A percentile compares a stretch with the other conserved stretches of the same genome.
Conservation (phyloP, 1,140 invertebrate species). For the Scaptomyza pallida region DNA sequence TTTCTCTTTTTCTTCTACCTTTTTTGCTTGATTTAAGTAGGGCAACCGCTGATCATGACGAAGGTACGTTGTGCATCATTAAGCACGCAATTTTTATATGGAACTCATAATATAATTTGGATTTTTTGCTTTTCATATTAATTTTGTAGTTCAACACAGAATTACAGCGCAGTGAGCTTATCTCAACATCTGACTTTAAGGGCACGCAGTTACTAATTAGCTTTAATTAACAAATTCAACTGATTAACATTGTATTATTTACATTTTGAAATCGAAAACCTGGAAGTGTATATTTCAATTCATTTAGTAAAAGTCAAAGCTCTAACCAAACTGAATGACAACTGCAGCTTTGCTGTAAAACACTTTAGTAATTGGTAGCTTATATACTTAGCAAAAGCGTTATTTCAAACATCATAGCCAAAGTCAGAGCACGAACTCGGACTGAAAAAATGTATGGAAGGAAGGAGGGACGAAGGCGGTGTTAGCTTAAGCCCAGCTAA, state of each 20-base stretch:
- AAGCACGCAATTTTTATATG: background rate
- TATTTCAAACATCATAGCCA: conserved; percentile 39
- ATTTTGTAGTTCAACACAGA: background rate
- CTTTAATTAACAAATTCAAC: too few relatives aligned
- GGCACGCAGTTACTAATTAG: background rate
- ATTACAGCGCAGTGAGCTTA: too few relatives aligned
- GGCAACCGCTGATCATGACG: conserved; percentile 2
- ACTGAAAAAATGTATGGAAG: too few relatives aligned
- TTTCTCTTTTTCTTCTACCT: conserved; percentile 22
- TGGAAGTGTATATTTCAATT: conserved; percentile 16
- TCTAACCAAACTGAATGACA: background rate
- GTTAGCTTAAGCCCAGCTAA: conserved; percentile 58
- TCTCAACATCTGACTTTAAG: too few relatives aligned
- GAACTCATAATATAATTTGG: background rate
- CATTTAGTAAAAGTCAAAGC: conserved; percentile 23
- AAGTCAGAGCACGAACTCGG: conserved; percentile 10
- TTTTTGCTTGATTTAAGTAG: conserved; percentile 25
- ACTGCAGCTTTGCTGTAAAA: conserved; percentile 54
- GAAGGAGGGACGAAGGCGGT: background rate
- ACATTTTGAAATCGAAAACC: too few relatives aligned
- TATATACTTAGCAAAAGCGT: conserved; percentile 58
- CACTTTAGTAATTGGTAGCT: conserved; percentile 81
- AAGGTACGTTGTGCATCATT: conserved; percentile 12
- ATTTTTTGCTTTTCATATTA: background rate
- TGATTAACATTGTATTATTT: too few relatives aligned